A percentile compares a stretch with the other conserved stretches of the same genome.
These are phyloP conservation scores for Junonia oenone DNA, from an alignment of 2,888 invertebrate genomes.

Conservation along the genomic window DNA sequence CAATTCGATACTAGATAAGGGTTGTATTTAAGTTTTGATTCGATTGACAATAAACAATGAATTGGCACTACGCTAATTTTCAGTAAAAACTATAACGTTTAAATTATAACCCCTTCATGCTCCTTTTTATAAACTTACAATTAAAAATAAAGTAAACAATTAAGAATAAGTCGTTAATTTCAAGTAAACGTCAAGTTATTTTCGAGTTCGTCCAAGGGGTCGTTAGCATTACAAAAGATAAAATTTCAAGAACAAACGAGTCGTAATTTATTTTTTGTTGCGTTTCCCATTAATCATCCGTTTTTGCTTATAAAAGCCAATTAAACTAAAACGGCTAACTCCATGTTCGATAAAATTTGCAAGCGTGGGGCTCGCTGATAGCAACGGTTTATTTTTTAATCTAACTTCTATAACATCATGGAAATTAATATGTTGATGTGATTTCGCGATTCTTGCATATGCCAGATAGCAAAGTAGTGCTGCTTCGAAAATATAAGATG, in stretches of 20 bases:
- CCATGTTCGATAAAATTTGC: conserved; percentile 25
- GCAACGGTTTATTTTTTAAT: conserved; percentile 7
- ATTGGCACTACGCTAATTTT: too few relatives aligned
- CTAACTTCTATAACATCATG: background rate
- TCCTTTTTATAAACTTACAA: background rate
- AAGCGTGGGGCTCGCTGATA: conserved; percentile 15
- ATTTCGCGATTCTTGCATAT: background rate
- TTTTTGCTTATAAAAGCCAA: conserved; percentile 32
- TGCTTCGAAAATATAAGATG: too few relatives aligned
- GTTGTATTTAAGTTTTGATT: too few relatives aligned
- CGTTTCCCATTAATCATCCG: conserved; percentile 30
- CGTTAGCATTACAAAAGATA: conserved; percentile 2
- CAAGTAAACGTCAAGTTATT: conserved; percentile 11
- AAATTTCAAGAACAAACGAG: conserved; percentile 3
- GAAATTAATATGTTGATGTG: background rate
- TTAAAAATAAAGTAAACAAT: background rate
- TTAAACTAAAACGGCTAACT: conserved; percentile 28
- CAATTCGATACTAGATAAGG: too few relatives aligned
- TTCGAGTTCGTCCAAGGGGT: conserved; percentile 1
- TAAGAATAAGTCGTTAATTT: background rate
- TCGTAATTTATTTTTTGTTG: conserved; percentile 18
- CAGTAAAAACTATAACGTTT: background rate
- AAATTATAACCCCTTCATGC: background rate
- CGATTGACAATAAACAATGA: too few relatives aligned
- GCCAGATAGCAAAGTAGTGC: too few relatives aligned